Evolutionary conservation across 2,888 invertebrate genomes (phyloP).

Genomic region (Clitarchus hookeri): DNA sequence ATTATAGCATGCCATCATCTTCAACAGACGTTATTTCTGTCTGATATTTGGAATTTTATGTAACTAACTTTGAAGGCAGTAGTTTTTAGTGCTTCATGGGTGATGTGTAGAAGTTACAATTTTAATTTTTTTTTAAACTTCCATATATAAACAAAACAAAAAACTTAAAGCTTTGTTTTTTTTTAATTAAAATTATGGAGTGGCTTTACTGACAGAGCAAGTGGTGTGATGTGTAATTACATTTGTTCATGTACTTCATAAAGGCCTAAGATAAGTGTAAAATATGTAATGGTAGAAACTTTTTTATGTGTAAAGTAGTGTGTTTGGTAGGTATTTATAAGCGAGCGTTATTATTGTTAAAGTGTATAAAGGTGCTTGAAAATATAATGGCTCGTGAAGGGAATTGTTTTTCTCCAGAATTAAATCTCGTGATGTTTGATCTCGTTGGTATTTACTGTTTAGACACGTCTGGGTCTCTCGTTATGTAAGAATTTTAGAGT

Average conservation of each 20-base stretch:
- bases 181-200: neutral
- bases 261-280: neutral
- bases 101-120: neutral
- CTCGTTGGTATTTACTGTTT: neutral
- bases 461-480: neutral
- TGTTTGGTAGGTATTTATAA: neutral
- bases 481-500: neutral
- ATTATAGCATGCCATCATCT: neutral
- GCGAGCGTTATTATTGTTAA: neutral
- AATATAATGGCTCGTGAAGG: neutral
- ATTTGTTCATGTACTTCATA: neutral
- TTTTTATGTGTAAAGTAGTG: constrained; percentile 14
- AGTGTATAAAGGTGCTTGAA: constrained; percentile 4
- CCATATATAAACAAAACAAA: neutral
- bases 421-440: neutral
- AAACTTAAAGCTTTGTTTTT: neutral
- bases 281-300: neutral
- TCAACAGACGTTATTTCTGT: neutral
- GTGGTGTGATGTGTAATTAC: neutral
- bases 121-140: neutral
- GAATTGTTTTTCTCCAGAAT: neutral
- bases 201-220: neutral
- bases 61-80: neutral
- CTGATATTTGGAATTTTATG: constrained; percentile 6
- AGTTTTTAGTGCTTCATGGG: neutral